Evolutionary conservation across 2,888 invertebrate species (phyloP).

Genomic region (Hypselothyrea guttata): DNA sequence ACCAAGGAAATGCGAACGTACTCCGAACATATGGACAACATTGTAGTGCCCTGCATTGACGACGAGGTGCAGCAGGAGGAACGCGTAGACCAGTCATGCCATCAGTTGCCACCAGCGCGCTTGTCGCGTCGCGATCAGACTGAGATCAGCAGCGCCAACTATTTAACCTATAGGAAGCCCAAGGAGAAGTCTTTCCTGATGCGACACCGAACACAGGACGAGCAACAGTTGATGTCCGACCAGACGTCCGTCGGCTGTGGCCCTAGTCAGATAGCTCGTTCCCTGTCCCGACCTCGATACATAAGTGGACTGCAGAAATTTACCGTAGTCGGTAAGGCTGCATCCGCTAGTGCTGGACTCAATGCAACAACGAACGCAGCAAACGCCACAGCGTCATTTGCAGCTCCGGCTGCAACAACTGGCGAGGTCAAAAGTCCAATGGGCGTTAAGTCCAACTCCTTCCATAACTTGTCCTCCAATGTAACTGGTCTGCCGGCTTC

Average conservation of each 20-base stretch:
- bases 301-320: slow-evolving; percentile 79
- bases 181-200: slow-evolving; percentile 67
- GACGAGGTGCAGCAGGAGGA: slow-evolving; percentile 48
- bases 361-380: slow-evolving; percentile 45
- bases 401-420: slow-evolving; percentile 18
- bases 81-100: slow-evolving; percentile 7
- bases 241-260: slow-evolving; percentile 12
- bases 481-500: slow-evolving; percentile 44
- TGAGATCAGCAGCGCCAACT: slow-evolving; percentile 57
- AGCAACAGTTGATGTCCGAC: slow-evolving; percentile 28
- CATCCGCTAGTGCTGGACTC: slow-evolving; percentile 76
- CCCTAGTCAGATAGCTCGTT: slow-evolving; percentile 47
- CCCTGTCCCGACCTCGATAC: slow-evolving; percentile 80
- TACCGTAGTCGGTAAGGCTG: slow-evolving; percentile 76
- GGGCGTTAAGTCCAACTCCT: slow-evolving; percentile 82
- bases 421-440: slow-evolving; percentile 80
- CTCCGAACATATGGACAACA: slow-evolving; percentile 64
- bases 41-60: slow-evolving; percentile 82
- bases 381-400: slow-evolving; percentile 17
- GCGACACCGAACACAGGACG: slow-evolving; percentile 32
- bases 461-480: slow-evolving; percentile 80
- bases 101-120: slow-evolving; percentile 45
- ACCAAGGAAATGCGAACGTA: slow-evolving; percentile 66
- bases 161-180: slow-evolving; percentile 79
- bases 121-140: slow-evolving; percentile 73